A percentile compares a stretch with the other conserved stretches of the same genome.
Evolutionary conservation across 2,113 vertebrate species (phyloP).

Genomic region (Psammodynastes pulverulentus): DNA sequence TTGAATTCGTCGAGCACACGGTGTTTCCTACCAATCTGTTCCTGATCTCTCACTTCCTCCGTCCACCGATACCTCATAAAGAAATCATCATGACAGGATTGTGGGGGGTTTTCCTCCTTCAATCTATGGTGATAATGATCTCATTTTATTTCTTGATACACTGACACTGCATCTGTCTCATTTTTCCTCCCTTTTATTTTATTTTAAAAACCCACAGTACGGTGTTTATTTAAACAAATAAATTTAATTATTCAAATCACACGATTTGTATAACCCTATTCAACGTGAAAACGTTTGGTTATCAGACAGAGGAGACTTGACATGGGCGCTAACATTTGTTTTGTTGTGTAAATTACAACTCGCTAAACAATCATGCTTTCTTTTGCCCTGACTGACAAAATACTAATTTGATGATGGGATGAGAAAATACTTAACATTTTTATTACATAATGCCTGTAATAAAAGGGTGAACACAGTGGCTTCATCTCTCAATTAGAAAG

Average conservation of each 20-base stretch:
- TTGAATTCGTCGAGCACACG: conserved; percentile 54
- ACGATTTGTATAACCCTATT: conserved; percentile 44
- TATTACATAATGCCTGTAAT: neutral
- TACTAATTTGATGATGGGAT: conserved; percentile 13
- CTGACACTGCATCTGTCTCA: conserved; percentile 53
- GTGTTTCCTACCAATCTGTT: conserved; percentile 61
- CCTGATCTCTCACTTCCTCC: conserved; percentile 67
- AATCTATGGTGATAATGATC: conserved; percentile 62
- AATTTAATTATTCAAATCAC: conserved; percentile 65
- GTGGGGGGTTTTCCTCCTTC: conserved; percentile 51
- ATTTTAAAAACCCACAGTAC: conserved; percentile 19
- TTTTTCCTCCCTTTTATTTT: conserved; percentile 12
- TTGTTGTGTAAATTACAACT: conserved; percentile 53
- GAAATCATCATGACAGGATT: conserved; percentile 68
- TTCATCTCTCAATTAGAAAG: neutral
- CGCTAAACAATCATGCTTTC: conserved; percentile 34
- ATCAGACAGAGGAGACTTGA: conserved; percentile 47
- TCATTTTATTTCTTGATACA: conserved; percentile 66
- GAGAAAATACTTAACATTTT: conserved; percentile 4
- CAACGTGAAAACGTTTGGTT: conserved; percentile 48
- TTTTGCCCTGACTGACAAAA: conserved; percentile 23
- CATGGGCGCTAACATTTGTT: conserved; percentile 49
- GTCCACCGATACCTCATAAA: conserved; percentile 60
- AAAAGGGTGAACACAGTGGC: neutral
- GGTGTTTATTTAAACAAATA: conserved; percentile 63